Conservation (phyloP, 1,140 invertebrate species). For the Coelopa frigida region DNA sequence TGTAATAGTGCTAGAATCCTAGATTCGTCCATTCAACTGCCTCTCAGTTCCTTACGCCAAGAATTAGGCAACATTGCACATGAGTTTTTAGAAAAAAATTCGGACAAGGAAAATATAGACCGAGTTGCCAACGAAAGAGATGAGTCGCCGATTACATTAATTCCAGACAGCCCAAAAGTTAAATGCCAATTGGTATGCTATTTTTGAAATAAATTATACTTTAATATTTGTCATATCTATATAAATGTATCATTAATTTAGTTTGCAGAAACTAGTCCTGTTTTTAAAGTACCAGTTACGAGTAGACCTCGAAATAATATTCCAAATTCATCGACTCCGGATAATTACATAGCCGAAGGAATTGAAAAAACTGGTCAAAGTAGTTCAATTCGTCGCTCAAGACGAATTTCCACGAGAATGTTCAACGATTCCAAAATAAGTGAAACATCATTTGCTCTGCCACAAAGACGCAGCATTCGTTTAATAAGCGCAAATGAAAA, state of each 20-base stretch:
- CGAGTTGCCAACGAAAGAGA: not conserved
- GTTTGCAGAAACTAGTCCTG: conserved; percentile 9
- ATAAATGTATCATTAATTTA: conserved; percentile 4
- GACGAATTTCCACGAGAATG: conserved; percentile 7
- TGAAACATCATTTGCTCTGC: too few species aligned
- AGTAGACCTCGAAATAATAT: too few species aligned
- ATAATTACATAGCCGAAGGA: too few species aligned
- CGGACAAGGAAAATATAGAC: not conserved
- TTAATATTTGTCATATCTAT: not conserved
- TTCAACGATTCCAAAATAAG: not conserved
- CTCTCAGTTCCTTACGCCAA: conserved; percentile 1
- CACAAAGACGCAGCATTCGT: too few species aligned
- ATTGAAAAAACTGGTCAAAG: not conserved
- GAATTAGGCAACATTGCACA: conserved; percentile 10
- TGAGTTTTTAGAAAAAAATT: conserved; percentile 7
- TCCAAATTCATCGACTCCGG: too few species aligned
- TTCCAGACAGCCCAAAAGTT: conserved; percentile 3
- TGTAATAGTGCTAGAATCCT: too few species aligned
- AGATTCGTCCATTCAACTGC: too few species aligned
- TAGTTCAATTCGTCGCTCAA: conserved; percentile 9
- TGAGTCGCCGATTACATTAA: too few species aligned
- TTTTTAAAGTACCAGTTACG: conserved; percentile 16
- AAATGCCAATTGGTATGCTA: conserved; percentile 10
- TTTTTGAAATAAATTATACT: too few species aligned
- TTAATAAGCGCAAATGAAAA: too few species aligned